Percentiles rank a stretch among this genome's conserved stretches.
phyloP scores from a whole-genome alignment of 1,140 invertebrate genomes.

The Drosophila funebris region DNA sequence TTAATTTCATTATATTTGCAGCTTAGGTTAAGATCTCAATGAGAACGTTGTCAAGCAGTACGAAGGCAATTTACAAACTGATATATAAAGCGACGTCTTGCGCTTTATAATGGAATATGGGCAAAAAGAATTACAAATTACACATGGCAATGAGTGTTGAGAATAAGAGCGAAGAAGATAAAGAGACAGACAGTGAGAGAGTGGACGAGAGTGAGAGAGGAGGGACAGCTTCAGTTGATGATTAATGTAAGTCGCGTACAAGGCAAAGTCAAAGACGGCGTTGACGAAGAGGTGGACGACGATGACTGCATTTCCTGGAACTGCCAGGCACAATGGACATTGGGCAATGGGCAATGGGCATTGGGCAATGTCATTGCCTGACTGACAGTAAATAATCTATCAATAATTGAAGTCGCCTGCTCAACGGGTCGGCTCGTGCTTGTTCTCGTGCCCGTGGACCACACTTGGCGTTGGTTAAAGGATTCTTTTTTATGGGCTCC shows the following conservation, averaged over 20 bases:
- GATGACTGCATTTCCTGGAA: constrained; percentile 71
- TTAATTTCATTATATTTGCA: too few relatives aligned
- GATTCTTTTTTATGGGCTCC: constrained; percentile 52
- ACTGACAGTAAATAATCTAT: constrained; percentile 81
- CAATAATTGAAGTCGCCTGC: constrained; percentile 74
- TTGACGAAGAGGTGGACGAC: constrained; percentile 48
- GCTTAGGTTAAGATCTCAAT: too few relatives aligned
- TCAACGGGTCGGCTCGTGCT: constrained; percentile 29
- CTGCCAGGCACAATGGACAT: constrained; percentile 62
- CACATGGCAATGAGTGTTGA: constrained; percentile 30
- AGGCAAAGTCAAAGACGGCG: constrained; percentile 40
- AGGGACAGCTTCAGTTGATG: constrained; percentile 50
- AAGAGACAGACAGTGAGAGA: neutral
- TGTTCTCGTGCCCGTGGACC: constrained; percentile 51
- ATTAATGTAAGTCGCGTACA: constrained; percentile 80
- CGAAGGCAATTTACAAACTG: constrained; percentile 22
- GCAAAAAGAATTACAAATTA: constrained; percentile 74
- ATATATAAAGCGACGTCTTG: constrained; percentile 50
- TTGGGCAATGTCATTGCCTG: constrained; percentile 57
- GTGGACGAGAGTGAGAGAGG: neutral
- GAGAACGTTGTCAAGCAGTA: too few relatives aligned
- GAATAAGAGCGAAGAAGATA: neutral
- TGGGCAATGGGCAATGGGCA: constrained; percentile 40
- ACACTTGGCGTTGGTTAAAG: constrained; percentile 74
- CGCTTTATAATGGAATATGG: constrained; percentile 59